Base-by-base conservation (phyloP, 2,888 invertebrate genomes). In the Parapristionchus giblindavisi region DNA sequence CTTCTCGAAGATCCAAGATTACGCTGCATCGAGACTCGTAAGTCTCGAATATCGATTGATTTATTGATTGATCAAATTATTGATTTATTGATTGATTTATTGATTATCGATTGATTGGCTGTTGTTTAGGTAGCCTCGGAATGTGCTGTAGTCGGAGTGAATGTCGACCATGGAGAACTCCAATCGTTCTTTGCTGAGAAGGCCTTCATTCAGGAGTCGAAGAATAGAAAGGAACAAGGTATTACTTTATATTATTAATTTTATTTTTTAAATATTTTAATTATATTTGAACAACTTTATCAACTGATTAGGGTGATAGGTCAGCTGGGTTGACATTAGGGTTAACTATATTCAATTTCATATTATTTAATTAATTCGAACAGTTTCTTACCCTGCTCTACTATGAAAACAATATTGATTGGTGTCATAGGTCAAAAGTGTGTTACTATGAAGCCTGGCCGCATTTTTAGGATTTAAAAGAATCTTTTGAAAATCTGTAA, bases 131-230 rank as follows among this genome's bases (percentile, higher is more conserved):
- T 70, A 0, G 70, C 70, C 17, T 54, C 52, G 3, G 70, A 70
- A 54, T 52, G 70, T 38, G 52, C 70, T 3, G 70, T 70, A 14
- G 70, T 70, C n/a, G 70, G 70, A 21, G 70, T 70, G 52, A 70
- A 70, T 21, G 70, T 70, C 36, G 70, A 70, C 54, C 70, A 70
- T 27, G 70, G 70, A 34, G 70, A 70, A 24, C 70, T 70, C 1
- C 52, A 52, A 54, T 70, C 70, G 17, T 70, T 70, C 70, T 70
- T 70, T 38, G 17, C 70, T 32, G 70, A 70, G 36, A 52, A 38
- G 27, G 70, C 70, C 24, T 70, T 54, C 70, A 70, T 70, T 24
- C 70, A 70, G 70, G 70, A 70, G 70, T 27, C 51, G n/a, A 66
- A 66, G 66, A 21, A 11, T 24, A 61, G 61, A 61, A 61, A 61